These are phyloP conservation scores for Miltochrista miniata DNA, from an alignment of 2,888 invertebrate species.

Conservation along the genomic window DNA sequence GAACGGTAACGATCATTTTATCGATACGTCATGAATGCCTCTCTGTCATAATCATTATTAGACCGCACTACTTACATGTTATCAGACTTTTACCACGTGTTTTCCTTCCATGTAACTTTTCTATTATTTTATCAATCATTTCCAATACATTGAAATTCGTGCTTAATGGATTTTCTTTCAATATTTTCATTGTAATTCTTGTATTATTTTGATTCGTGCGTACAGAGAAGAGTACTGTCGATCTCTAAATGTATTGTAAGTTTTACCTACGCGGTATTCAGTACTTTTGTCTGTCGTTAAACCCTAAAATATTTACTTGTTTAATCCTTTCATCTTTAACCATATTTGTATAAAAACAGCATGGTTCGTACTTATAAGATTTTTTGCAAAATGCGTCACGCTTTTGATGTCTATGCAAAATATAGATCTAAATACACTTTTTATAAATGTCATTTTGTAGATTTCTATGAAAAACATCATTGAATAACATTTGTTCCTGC, in stretches of 20 bases:
- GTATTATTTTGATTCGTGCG: conserved; percentile 52
- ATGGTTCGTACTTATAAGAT: conserved; percentile 64
- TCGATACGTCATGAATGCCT: conserved; percentile 82
- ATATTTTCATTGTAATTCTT: conserved; percentile 51
- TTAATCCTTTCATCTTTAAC: conserved; percentile 55
- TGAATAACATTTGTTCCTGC: conserved; percentile 27
- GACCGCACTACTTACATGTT: conserved; percentile 69
- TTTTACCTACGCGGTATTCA: conserved; percentile 24
- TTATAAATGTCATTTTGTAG: conserved; percentile 47
- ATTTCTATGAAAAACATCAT: conserved; percentile 41
- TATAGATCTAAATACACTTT: conserved; percentile 45
- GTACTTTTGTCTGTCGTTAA: conserved; percentile 67
- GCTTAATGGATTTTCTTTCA: conserved; percentile 69
- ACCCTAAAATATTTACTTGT: conserved; percentile 52
- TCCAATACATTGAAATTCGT: conserved; percentile 59
- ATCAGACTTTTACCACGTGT: conserved; percentile 73
- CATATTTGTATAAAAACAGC: conserved; percentile 70
- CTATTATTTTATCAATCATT: conserved; percentile 55
- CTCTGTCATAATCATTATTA: conserved; percentile 80
- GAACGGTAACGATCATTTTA: conserved; percentile 81
- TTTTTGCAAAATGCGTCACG: conserved; percentile 78
- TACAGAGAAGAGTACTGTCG: conserved; percentile 68
- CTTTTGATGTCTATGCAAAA: conserved; percentile 80
- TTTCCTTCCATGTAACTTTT: conserved; percentile 65
- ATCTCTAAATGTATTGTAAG: background rate